Evolutionary conservation across 2,888 invertebrate genomes (phyloP), one percentile per base, ranked within the genome.

Genomic region (Synanthedon andrenaeformis): DNA sequence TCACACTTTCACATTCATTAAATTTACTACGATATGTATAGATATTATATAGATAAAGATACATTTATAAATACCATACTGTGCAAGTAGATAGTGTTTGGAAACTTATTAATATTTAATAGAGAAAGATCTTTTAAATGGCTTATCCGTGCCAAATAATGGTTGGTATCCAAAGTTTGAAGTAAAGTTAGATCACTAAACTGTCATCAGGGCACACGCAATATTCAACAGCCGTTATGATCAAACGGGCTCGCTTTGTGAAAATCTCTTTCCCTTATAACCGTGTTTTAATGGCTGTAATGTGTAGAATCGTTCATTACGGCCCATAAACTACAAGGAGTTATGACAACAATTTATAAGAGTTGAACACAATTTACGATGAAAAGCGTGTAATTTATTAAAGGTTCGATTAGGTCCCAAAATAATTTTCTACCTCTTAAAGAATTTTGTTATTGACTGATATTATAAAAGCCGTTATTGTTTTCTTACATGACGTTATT

Each of bases 131-230:
- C 2, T 35, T 35, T 35, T 6, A 8, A 35, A 35, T 35, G 35
- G 35, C 35, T 35, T 35, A 35, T 35, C 35, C 35, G 2, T 35
- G 6, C 35, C 49, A 19, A 17, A 12, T 58, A 59, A 58, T 58
- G 55, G 55, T 56, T 56, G 50, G 56, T 58, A 58, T 41, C 52
- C 56, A 45, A 57, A 59, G 35, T 35, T 35, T 35, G 35, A 10
- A 35, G 35, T 35, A 35, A 58, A 59, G 54, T 58, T 59, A 12
- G 42, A 54, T 55, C 57, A 56, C 57, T 54, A 58, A 58, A 58
- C 56, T 57, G 55, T 56, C 58, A 54, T 54, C 55, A 50, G 57
- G 52, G 52, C 35, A 52, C 49, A 45, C 35, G 52, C 50, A 51
- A 51, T 56, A 57, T 58, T 57, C 52, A 58, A 58, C 42, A 52